Conservation (phyloP, 2,113 vertebrate species). For the Apodemus sylvaticus region DNA sequence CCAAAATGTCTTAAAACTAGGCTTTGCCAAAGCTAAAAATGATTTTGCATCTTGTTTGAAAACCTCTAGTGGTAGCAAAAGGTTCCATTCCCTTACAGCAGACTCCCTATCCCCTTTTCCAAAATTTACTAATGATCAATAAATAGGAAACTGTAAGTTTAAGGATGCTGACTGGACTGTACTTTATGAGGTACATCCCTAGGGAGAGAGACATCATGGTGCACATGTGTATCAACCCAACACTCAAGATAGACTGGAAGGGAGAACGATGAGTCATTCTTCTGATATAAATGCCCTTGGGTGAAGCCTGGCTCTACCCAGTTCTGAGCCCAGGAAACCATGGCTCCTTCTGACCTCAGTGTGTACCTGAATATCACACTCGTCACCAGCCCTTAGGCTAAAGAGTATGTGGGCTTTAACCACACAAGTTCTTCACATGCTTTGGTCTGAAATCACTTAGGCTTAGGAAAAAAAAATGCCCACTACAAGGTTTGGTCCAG, state of each 20-base stretch:
- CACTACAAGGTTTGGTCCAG: neutral
- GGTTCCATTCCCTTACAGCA: neutral
- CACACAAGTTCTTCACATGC: neutral
- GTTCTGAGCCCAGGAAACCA: neutral
- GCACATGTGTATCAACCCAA: neutral
- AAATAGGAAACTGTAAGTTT: conserved; percentile 16
- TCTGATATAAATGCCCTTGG: neutral
- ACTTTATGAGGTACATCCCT: neutral
- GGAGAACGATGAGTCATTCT: neutral
- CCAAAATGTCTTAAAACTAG: conserved; percentile 45
- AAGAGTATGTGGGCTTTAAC: neutral
- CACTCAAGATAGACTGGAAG: neutral
- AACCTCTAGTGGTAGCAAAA: neutral
- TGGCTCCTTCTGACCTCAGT: neutral
- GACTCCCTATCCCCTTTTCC: neutral
- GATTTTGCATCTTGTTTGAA: conserved; percentile 21
- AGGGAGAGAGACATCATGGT: neutral
- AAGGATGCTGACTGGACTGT: neutral
- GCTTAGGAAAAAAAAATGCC: neutral
- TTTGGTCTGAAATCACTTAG: conserved; percentile 12
- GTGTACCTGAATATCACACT: neutral
- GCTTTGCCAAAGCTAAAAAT: conserved; percentile 12
- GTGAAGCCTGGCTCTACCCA: neutral
- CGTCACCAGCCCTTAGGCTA: neutral
- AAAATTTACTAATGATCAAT: conserved; percentile 22